Percentiles rank a stretch among this genome's conserved stretches.
These are phyloP conservation scores for Caenorhabditis sulstoni DNA, from an alignment of 2,888 invertebrate genomes.

Conservation along the genomic window DNA sequence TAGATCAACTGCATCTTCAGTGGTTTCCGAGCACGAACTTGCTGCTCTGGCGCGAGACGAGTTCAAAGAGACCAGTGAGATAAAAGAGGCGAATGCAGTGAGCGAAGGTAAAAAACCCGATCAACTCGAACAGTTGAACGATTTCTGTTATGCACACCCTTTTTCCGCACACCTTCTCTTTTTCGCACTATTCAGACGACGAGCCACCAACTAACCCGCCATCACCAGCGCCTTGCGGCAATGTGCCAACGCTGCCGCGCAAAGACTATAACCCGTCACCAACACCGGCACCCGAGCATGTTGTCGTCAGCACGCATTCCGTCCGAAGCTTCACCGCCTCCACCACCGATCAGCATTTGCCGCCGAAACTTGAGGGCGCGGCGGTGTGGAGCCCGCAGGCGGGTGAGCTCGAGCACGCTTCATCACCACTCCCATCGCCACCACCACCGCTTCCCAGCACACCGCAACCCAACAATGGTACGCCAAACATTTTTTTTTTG, in stretches of 20 bases:
- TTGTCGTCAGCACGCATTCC: constrained; percentile 8
- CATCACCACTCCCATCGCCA: constrained; percentile 28
- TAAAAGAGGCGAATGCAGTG: constrained; percentile 48
- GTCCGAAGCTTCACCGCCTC: constrained; percentile 16
- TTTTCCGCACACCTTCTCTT: background rate
- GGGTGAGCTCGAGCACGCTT: background rate
- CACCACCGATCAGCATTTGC: constrained; percentile 12
- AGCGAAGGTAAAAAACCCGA: constrained; percentile 39
- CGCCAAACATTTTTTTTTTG: constrained; percentile 12
- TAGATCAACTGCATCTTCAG: constrained; percentile 49
- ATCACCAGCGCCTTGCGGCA: constrained; percentile 24
- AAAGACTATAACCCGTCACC: constrained; percentile 59
- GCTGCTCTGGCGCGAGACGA: constrained; percentile 50
- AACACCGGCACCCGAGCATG: constrained; percentile 44
- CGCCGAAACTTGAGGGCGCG: constrained; percentile 36
- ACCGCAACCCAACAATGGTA: constrained; percentile 58
- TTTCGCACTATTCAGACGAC: constrained; percentile 46
- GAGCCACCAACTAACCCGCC: constrained; percentile 58
- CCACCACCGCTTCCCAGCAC: constrained; percentile 58
- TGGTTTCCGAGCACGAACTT: constrained; percentile 56
- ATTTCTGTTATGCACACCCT: no score
- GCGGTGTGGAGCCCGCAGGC: constrained; percentile 35
- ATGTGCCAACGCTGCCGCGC: constrained; percentile 49
- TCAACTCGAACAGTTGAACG: no score
- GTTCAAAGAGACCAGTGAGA: constrained; percentile 53